phyloP scores from a whole-genome alignment of 2,888 invertebrate genomes.

The Eulithis testata region DNA sequence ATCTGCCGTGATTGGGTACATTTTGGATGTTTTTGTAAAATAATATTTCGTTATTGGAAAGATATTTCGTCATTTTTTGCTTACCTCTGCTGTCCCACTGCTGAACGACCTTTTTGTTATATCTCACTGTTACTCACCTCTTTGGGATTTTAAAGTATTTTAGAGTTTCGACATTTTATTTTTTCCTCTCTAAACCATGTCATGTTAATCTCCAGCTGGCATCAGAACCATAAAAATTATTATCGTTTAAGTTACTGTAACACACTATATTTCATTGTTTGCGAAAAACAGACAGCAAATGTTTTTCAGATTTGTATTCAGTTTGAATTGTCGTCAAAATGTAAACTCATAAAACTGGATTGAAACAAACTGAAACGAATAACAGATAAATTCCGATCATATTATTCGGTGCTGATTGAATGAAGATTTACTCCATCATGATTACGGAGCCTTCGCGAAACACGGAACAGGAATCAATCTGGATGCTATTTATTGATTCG shows the following conservation, averaged over 20 bases:
- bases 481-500: conserved; percentile 17
- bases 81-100: too few relatives aligned
- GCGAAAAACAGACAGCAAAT: not conserved
- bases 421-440: conserved; percentile 25
- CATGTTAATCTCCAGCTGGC: too few relatives aligned
- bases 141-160: too few relatives aligned
- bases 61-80: not conserved
- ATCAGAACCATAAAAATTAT: too few relatives aligned
- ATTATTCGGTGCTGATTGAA: conserved; percentile 22
- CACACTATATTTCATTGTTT: not conserved
- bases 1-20: conserved; percentile 32
- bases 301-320: conserved; percentile 12
- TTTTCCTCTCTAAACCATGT: too few relatives aligned
- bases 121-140: too few relatives aligned
- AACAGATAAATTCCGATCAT: conserved; percentile 20
- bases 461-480: conserved; percentile 14
- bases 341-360: conserved; percentile 18
- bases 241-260: too few relatives aligned
- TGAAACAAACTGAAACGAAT: conserved; percentile 12
- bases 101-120: too few relatives aligned
- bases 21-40: conserved; percentile 16
- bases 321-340: conserved; percentile 13
- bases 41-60: not conserved
- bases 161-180: too few relatives aligned
- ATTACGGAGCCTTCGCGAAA: conserved; percentile 17